Base-by-base conservation (phyloP, 2,113 vertebrate genomes). In the Mixornis gularis region DNA sequence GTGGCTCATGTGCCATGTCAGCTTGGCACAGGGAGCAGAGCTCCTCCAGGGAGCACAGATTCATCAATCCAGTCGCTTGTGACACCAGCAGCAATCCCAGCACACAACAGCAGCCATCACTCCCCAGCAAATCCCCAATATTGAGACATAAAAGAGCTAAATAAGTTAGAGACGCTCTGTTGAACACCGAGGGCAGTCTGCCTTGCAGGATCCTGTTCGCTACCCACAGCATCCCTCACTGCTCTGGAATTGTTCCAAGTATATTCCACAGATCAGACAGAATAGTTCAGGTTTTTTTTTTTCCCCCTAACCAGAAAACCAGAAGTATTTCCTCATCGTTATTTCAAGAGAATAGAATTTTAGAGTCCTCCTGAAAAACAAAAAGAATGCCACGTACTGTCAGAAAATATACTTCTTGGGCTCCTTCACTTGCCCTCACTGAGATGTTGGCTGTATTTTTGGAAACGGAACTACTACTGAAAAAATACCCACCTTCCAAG, bases 341-440 rank as follows among this genome's bases (percentile, higher is more conserved):
- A 66, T 58, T 94, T 87, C 48, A 63, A 81, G 46, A 93, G 66
- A 79, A 89, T 17, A 76, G 41, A 71, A 86, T 93, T 91, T 90
- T 78, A 85, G 59, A 87, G 30, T 65, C 44, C 85, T 60, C 68
- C 62, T 21, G 51, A 65, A 53, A 89, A 91, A 81, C 30, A 59
- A 68, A 95, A 95, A 87, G 56, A 80, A 79, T 6, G 55, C 11
- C 71, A 46, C 3, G 9, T 19, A 46, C 56, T 85, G 66, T 53
- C 40, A 76, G 32, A 77, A 86, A 76, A 85, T 4, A 0, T 12
- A 24, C 41, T 65, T 70, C 73, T 89, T 82, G 65, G 46, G 78
- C 76, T 87, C 86, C 36, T 59, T 65, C 41, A 49, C 79, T 80
- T 91, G 64, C 52, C 36, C 62, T 46, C n/a, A 14, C 68, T 48